Evolutionary conservation across 2,113 vertebrate genomes (phyloP), one percentile per base, ranked within the genome.

Genomic region (Psilopogon haemacephalus): DNA sequence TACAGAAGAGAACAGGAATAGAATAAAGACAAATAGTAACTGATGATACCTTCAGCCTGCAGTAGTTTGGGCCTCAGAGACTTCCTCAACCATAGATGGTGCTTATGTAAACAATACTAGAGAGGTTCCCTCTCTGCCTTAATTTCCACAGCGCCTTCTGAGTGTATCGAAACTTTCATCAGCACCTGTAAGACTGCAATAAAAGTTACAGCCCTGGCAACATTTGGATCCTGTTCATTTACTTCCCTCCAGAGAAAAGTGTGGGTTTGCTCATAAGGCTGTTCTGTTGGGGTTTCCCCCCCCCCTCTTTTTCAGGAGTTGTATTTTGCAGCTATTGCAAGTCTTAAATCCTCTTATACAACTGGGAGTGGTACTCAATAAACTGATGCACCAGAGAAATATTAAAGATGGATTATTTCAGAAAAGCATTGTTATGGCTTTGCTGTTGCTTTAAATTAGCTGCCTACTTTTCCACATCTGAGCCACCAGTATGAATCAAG

Each of bases 391-490:
- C 24, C 35, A 85, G 33, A 92, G 55, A 44, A 89, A 32, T 17
- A 65, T 42, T 58, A 69, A 84, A 84, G 38, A 70, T 6, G 33
- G 55, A 46, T 30, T 48, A 76, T 67, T 93, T 70, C 68, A 83
- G 71, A 40, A 73, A 70, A n/a, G 16, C 11, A 74, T 26, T 5
- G 60, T 73, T 77, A 88, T 7, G 28, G 38, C n/a, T 93, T 68
- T 62, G 80, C 60, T 91, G 44, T 48, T 77, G 73, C 77, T 81
- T 78, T 73, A 67, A 90, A 44, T 67, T 38, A 75, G 77, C 83
- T 72, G 79, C 54, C 46, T 13, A 32, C 30, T 84, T 93, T 82
- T 85, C 77, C 84, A 95, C 89, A 91, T 65, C 46, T 93, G 74
- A 90, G 59, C 30, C 28, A 82, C 56, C 50, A n/a, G 32, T 63